Evolutionary conservation across 2,797 vertebrate genomes (phyloP).

Genomic region (Mus caroli): DNA sequence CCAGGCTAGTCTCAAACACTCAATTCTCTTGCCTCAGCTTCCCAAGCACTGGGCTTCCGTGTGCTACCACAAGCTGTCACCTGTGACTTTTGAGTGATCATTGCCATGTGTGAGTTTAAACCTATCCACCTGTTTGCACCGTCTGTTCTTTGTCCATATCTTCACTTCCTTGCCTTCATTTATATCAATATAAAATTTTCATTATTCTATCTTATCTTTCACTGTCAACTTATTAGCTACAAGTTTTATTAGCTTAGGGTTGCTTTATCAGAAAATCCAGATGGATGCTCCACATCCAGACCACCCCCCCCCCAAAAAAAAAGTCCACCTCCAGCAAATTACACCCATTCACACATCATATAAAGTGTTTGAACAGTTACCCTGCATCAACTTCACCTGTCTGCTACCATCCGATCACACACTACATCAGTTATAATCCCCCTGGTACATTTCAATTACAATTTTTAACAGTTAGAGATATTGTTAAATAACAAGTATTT

Average conservation of each 20-base stretch:
- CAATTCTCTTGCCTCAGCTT: not conserved
- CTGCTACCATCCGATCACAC: no score
- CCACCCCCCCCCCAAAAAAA: no score
- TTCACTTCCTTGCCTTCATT: not conserved
- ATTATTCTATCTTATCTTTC: not conserved
- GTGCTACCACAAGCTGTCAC: not conserved
- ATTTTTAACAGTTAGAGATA: not conserved
- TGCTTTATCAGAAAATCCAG: not conserved
- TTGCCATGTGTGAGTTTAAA: not conserved
- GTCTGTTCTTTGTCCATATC: not conserved
- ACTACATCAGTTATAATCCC: not conserved
- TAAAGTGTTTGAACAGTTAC: not conserved
- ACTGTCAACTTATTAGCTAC: not conserved
- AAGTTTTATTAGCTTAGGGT: not conserved
- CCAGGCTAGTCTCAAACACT: not conserved
- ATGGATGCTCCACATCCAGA: not conserved
- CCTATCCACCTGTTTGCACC: not conserved
- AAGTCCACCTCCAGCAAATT: not conserved
- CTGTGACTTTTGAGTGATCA: not conserved
- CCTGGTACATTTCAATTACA: not conserved
- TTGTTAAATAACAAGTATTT: not conserved
- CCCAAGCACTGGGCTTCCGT: not conserved
- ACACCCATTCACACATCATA: not conserved
- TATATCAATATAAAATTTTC: not conserved
- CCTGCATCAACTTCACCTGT: not conserved